A percentile compares a stretch with the other conserved stretches of the same genome.
These are phyloP conservation scores for Dermolepida albohirtum DNA, from an alignment of 2,888 invertebrate species.

Conservation along the genomic window DNA sequence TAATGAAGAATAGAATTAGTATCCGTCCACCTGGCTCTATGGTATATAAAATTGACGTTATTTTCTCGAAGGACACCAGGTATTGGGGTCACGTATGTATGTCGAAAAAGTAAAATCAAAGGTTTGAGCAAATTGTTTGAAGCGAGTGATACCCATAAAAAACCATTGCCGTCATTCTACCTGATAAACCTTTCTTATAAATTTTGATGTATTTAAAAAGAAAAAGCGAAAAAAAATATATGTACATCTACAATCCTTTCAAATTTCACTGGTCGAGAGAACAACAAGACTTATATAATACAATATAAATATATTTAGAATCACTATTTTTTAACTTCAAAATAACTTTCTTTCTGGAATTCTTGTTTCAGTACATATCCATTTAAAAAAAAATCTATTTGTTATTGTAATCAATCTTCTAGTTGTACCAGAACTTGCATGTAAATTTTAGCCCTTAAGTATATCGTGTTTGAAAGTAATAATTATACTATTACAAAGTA, in stretches of 20 bases:
- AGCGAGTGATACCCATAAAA: no score
- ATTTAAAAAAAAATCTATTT: no score
- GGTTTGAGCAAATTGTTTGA: no score
- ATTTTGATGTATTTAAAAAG: slow-evolving; percentile 5
- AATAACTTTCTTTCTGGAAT: slow-evolving; percentile 1
- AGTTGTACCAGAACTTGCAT: no score
- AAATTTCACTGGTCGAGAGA: slow-evolving; percentile 37
- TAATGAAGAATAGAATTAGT: slow-evolving; percentile 58
- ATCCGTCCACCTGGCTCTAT: slow-evolving; percentile 59
- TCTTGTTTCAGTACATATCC: slow-evolving; percentile 1
- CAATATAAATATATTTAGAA: slow-evolving; percentile 31
- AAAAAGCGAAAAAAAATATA: slow-evolving; percentile 2
- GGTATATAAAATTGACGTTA: slow-evolving; percentile 12
- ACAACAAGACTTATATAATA: slow-evolving; percentile 39
- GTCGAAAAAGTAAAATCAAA: no score
- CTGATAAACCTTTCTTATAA: slow-evolving; percentile 1
- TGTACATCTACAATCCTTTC: slow-evolving; percentile 35
- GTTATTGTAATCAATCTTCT: no score
- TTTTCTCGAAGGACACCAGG: slow-evolving; percentile 44
- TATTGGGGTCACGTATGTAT: slow-evolving; percentile 6
- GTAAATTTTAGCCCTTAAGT: neutral
- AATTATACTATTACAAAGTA: neutral
- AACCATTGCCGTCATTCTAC: no score
- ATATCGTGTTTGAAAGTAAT: neutral
- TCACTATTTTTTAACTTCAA: slow-evolving; percentile 26